A percentile compares a stretch with the other conserved stretches of the same genome.
Conservation (phyloP, 2,797 vertebrate species). For the Pangasius larnaudii region DNA sequence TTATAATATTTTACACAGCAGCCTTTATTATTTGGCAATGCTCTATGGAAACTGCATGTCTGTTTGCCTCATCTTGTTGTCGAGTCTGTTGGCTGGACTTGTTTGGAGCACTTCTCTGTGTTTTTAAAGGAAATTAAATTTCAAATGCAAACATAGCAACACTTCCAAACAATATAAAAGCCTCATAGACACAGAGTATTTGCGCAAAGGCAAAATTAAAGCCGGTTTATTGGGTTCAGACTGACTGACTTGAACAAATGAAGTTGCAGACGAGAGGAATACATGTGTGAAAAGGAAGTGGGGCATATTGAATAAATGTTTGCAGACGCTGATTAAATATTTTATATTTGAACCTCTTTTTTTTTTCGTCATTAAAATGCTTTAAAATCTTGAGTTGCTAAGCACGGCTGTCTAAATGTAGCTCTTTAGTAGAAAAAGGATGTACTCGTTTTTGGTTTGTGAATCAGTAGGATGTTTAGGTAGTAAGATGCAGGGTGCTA, state of each 20-base stretch:
- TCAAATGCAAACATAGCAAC: conserved; percentile 56
- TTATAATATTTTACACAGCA: neutral
- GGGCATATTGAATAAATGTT: neutral
- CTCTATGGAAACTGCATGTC: neutral
- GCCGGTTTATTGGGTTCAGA: neutral
- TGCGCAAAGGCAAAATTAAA: conserved; percentile 10
- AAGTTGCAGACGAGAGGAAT: neutral
- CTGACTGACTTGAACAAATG: neutral
- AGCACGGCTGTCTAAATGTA: neutral
- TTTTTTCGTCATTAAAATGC: neutral
- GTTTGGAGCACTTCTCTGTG: neutral
- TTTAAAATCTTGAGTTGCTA: neutral
- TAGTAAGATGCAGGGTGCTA: no score
- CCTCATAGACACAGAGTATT: neutral
- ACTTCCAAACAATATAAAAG: neutral
- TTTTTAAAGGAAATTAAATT: conserved; percentile 61
- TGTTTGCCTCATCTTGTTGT: neutral
- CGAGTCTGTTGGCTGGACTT: neutral
- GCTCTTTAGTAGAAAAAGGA: neutral
- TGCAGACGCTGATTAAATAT: conserved; percentile 2
- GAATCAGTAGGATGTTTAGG: no score
- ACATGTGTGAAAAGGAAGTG: neutral
- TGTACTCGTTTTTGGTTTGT: no score
- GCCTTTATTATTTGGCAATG: neutral
- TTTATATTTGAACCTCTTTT: neutral